Base-by-base conservation (phyloP, 2,113 vertebrate species). In the Gymnarchus niloticus region DNA sequence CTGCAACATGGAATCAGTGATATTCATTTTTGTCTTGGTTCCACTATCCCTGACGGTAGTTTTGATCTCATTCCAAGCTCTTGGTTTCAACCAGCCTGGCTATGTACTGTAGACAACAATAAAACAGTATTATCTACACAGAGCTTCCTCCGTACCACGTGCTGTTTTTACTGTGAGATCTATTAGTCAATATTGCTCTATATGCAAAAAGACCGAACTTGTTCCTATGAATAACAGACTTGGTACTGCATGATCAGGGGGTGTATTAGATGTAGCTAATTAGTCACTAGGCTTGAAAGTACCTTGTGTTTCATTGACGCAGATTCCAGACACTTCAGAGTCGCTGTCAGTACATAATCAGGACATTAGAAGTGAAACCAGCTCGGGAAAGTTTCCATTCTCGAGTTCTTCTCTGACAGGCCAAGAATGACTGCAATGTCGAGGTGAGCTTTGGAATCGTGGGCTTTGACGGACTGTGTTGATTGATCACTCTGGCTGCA, bases 401-500 rank as follows among this genome's bases (percentile, higher is more conserved):
- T 51, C 8, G 61, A 4, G 61, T 21, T 6, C 52, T 56, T n/a
- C 51, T 25, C 14, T 37, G 33, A 49, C 51, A n/a, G 8, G 23
- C 56, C 56, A 46, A 69, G 61, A 57, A 51, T 1, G 19, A 44
- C 61, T 51, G 6, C 28, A 23, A 41, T 17, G 59, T 46, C 21
- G 48, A 48, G n/a, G 83, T 19, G 7, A 52, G 9, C 46, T 17
- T 10, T 84, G 57, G n/a, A 52, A 76, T 10, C n/a, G n/a, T 6
- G 17, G 37, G 51, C 8, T 23, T 41, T 44, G 52, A 59, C 82
- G 6, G 44, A 56, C 82, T 57, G 56, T 21, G 10, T 5, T 10
- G 82, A 83, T 44, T 83, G 52, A 83, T 59, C 82, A 41, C 56
- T 83, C 82, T 54, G 28, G 54, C 82, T 59, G 82, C 21, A 83